phyloP scores from a whole-genome alignment of 2,888 invertebrate species.

The Euproctis similis region DNA sequence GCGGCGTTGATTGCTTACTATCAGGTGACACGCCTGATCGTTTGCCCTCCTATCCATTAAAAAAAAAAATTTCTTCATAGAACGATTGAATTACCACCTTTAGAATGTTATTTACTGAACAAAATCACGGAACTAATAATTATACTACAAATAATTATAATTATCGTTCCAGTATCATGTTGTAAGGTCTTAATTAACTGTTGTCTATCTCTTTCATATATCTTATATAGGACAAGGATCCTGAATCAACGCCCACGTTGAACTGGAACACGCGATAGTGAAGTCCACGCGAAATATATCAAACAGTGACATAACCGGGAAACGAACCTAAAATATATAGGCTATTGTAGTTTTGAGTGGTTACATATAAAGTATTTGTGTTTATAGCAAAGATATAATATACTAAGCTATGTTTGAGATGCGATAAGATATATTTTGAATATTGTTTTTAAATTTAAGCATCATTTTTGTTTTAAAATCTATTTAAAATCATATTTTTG shows the following conservation, averaged over 20 bases:
- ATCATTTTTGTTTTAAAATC: not conserved
- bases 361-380: conserved; percentile 4
- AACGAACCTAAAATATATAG: conserved; percentile 18
- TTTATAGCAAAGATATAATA: conserved; percentile 2
- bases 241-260: conserved; percentile 23
- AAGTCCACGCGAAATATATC: conserved; percentile 24
- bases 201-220: conserved; percentile 10
- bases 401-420: not conserved
- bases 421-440: not conserved
- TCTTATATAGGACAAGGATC: conserved; percentile 9
- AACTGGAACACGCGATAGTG: conserved; percentile 24
- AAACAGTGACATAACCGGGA: conserved; percentile 27
- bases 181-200: conserved; percentile 20
- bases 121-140: too few species aligned
- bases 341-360: conserved; percentile 4
- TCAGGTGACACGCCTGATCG: too few species aligned
- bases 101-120: too few species aligned
- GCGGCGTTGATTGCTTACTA: too few species aligned
- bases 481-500: too few species aligned
- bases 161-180: conserved; percentile 22
- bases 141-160: conserved; percentile 12
- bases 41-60: too few species aligned
- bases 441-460: not conserved
- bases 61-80: too few species aligned
- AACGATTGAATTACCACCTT: too few species aligned